Evolutionary conservation across 2,113 vertebrate genomes (phyloP).

Genomic region (Chloroceryle aenea): DNA sequence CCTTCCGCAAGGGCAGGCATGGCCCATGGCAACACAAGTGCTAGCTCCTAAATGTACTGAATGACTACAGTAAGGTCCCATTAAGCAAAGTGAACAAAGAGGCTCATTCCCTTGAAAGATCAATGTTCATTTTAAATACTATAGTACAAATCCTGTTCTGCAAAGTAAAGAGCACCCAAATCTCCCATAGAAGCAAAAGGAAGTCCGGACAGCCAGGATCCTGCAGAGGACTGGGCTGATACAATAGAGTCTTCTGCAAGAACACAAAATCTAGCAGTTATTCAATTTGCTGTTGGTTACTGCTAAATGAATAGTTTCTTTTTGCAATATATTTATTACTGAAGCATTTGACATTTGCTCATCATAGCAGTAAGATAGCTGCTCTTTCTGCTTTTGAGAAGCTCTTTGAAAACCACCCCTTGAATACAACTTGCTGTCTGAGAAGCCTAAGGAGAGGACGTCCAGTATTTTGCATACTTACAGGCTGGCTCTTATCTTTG

Average conservation of each 20-base stretch:
- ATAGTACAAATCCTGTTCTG: background rate
- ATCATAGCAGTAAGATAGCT: background rate
- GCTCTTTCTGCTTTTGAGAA: background rate
- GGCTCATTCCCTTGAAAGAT: background rate
- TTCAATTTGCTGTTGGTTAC: background rate
- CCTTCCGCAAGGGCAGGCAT: background rate
- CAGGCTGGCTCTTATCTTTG: conserved; percentile 98
- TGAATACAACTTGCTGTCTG: background rate
- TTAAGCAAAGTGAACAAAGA: conserved; percentile 9
- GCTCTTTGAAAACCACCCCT: background rate
- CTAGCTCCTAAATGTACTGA: background rate
- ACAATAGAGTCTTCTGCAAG: background rate
- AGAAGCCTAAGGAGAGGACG: background rate
- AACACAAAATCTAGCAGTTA: background rate
- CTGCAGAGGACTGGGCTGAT: background rate
- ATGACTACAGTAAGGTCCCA: background rate
- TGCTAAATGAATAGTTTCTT: conserved; percentile 18
- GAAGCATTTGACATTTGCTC: background rate
- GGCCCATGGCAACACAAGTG: background rate
- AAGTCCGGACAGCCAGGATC: conserved; percentile 5
- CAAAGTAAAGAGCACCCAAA: background rate
- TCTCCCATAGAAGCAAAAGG: background rate
- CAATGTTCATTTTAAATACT: background rate
- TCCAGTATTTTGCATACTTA: conserved; percentile 75
- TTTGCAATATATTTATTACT: background rate